Percentiles rank a stretch among this genome's conserved stretches.
Conservation (phyloP, 2,113 vertebrate genomes). For the Oncorhynchus clarkii region DNA sequence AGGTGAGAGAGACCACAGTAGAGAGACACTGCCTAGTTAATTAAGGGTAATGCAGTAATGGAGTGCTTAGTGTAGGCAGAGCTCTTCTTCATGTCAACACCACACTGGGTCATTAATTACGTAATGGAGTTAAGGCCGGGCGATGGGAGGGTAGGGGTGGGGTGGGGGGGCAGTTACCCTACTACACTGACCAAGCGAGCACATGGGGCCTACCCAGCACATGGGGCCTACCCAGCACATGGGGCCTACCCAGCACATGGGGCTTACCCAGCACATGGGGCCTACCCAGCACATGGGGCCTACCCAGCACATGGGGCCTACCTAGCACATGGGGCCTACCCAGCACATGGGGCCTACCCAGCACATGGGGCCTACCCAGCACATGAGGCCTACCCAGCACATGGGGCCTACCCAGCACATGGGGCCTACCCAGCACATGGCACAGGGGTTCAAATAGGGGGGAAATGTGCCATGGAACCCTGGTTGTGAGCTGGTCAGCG, state of each 20-base stretch:
- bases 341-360: not conserved
- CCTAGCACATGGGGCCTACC: not conserved
- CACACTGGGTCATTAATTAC: slow-evolving; percentile 68
- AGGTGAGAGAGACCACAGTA: slow-evolving; percentile 1
- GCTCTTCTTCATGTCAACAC: slow-evolving; percentile 58
- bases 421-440: not conserved
- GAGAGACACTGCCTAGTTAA: slow-evolving; percentile 44
- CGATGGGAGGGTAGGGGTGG: slow-evolving; percentile 5
- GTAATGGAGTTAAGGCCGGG: slow-evolving; percentile 63
- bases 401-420: not conserved
- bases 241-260: not conserved
- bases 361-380: too few species aligned
- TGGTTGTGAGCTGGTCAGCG: not conserved
- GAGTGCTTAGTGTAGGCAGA: slow-evolving; percentile 62
- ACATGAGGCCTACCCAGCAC: too few species aligned
- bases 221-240: not conserved
- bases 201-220: not conserved
- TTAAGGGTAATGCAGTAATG: slow-evolving; percentile 63
- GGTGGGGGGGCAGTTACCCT: not conserved
- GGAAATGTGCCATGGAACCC: not conserved
- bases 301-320: not conserved
- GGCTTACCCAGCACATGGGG: not conserved
- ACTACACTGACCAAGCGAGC: not conserved
- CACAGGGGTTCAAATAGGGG: not conserved
- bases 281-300: not conserved